Base-by-base conservation (phyloP, 2,888 invertebrate species). In the Chorisops tibialis region DNA sequence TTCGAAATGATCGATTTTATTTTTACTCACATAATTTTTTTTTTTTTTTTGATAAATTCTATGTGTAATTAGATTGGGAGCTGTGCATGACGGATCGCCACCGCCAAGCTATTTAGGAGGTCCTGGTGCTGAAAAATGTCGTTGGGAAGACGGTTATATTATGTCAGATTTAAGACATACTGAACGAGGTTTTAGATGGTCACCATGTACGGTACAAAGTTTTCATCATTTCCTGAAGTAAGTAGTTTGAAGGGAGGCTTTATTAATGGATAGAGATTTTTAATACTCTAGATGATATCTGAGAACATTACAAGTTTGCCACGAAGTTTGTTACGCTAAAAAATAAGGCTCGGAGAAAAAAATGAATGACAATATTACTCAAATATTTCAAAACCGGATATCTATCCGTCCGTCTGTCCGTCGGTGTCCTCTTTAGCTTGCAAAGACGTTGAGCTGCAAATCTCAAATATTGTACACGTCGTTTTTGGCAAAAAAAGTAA, bases 151-250 rank as follows among this genome's bases (percentile, higher is more conserved):
- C 76, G 95, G 95, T 59, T 96, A 89, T 81, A 96, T 96, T 72
- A 96, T 95, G 94, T 93, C 93, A 59, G 95, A 96, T 79, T 82
- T 96, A 66, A 81, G 95, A 70, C 95, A 95, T 78, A 95, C 95
- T 1, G 95, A 95, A 79, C 88, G 94, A 74, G 95, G 95, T 22
- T 96, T 96, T 83, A 83, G 92, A 70, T 96, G 95, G 95, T 94
- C 94, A 7, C 87, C 93, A 19, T 96, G 95, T 79, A 93, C 91
- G 70, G 88, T 94, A 60, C 88, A 92, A 68, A 94, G 93, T 74
- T 96, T 96, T 80, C 93, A 95, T 80, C 95, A 95, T 79, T 96
- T 95, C 79, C 82, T 95, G 68, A 94, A 95, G 95, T 95, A 80
- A 83, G 85, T 79, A 52, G 6, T n/a, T 41, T 16, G 12, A 6